Percentiles rank a stretch among this genome's conserved stretches.
Conservation (phyloP, 2,797 vertebrate genomes). For the Petrocephalus sullivani region DNA sequence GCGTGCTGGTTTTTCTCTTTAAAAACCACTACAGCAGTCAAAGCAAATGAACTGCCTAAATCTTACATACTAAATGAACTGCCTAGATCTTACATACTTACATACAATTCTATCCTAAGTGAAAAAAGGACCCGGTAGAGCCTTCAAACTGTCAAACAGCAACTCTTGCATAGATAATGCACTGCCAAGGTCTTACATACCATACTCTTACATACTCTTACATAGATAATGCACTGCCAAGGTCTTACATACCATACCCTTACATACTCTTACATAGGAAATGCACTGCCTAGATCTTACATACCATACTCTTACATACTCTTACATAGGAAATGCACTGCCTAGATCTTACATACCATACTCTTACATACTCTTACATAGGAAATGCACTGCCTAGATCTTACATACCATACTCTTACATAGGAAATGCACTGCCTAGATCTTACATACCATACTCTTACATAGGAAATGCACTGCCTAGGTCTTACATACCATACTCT, state of each 20-base stretch:
- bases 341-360: neutral
- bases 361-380: neutral
- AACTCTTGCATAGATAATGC: too few species aligned
- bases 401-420: too few species aligned
- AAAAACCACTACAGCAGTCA: neutral
- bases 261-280: neutral
- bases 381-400: too few species aligned
- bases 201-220: too few species aligned
- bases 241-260: too few species aligned
- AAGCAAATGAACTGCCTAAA: neutral
- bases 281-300: neutral
- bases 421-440: too few species aligned
- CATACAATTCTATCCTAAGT: too few species aligned
- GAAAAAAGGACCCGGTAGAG: too few species aligned
- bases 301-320: neutral
- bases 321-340: neutral
- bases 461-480: neutral
- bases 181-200: too few species aligned
- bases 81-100: neutral
- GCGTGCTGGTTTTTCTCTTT: neutral
- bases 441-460: neutral
- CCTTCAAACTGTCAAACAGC: too few species aligned
- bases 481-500: neutral
- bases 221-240: too few species aligned
- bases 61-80: neutral